A percentile compares a stretch with the other conserved stretches of the same genome.
phyloP scores from a whole-genome alignment of 2,888 invertebrate species.

The Asteroscopus sphinx region DNA sequence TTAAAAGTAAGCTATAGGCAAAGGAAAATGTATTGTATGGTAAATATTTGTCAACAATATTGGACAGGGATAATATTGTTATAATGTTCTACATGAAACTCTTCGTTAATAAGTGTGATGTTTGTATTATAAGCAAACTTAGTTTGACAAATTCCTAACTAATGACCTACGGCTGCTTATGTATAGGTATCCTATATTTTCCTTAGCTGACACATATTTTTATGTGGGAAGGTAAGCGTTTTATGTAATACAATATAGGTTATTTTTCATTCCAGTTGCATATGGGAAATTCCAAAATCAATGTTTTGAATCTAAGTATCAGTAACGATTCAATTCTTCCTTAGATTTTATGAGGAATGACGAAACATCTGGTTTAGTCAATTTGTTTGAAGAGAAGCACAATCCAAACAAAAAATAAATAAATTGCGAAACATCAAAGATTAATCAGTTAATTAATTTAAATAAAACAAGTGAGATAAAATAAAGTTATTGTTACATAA shows the following conservation, averaged over 20 bases:
- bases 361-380: too few relatives aligned
- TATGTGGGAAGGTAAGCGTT: neutral
- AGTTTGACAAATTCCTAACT: conserved; percentile 24
- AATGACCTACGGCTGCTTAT: conserved; percentile 5
- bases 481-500: conserved; percentile 1
- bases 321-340: neutral
- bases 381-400: too few relatives aligned
- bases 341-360: neutral
- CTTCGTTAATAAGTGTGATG: neutral
- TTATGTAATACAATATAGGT: conserved; percentile 3
- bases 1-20: too few relatives aligned
- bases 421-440: neutral
- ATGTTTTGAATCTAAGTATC: neutral
- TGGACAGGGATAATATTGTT: too few relatives aligned
- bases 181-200: conserved; percentile 24
- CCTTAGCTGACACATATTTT: conserved; percentile 31
- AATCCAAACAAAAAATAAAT: neutral
- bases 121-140: neutral
- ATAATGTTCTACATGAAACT: neutral
- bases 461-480: neutral
- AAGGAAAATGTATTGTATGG: too few relatives aligned
- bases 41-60: too few relatives aligned
- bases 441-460: neutral
- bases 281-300: neutral
- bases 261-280: neutral